Evolutionary conservation across 2,797 vertebrate genomes (phyloP).

Genomic region (Pangasius sanitwongsei): DNA sequence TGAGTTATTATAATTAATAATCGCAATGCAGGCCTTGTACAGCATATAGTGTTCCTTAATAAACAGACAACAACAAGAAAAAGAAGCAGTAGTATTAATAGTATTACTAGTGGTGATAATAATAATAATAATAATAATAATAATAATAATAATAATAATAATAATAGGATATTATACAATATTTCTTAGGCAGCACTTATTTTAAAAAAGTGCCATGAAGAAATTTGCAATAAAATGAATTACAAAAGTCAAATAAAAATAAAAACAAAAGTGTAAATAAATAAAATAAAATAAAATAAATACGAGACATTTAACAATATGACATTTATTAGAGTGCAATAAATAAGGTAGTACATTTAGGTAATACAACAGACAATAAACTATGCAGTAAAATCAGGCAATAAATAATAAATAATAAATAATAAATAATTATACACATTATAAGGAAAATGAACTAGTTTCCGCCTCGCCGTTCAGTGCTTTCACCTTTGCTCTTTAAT

Average conservation of each 20-base stretch:
- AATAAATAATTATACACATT: constrained; percentile 24
- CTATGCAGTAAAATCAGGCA: constrained; percentile 17
- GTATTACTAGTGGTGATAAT: neutral
- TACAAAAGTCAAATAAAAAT: neutral
- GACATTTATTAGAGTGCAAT: constrained; percentile 30
- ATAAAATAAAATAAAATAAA: neutral
- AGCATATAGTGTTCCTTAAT: neutral
- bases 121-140: constrained; percentile 17
- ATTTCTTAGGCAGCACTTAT: neutral
- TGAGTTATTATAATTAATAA: constrained; percentile 10
- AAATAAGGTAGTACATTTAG: constrained; percentile 29
- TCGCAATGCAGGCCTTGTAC: neutral
- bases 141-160: constrained; percentile 26
- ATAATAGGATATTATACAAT: neutral
- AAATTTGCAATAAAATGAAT: neutral
- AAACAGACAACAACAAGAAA: neutral
- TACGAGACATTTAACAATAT: constrained; percentile 21
- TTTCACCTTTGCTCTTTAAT: constrained; percentile 76
- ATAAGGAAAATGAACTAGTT: neutral
- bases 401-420: constrained; percentile 22
- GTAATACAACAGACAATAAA: constrained; percentile 8
- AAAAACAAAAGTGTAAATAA: neutral
- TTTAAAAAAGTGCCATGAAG: neutral
- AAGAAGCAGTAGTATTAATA: neutral
- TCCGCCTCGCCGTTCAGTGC: constrained; percentile 30